Evolutionary conservation across 2,113 vertebrate species (phyloP).

Genomic region (Cyprinodon tularosa): DNA sequence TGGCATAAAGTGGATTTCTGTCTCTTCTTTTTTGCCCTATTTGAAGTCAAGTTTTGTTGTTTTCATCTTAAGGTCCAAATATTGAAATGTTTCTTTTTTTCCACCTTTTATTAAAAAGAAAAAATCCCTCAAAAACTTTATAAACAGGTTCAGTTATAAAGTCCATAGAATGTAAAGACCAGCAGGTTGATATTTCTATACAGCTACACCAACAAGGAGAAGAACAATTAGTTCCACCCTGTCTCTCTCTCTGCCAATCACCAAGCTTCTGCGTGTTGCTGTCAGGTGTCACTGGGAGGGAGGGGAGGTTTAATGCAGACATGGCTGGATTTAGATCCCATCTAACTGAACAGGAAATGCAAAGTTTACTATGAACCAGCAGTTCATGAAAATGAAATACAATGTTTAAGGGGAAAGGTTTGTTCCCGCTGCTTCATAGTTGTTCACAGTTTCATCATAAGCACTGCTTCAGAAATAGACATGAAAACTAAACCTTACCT

Average conservation of each 20-base stretch:
- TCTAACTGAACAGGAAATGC: slow-evolving; percentile 12
- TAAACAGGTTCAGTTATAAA: too few relatives aligned
- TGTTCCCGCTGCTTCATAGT: neutral
- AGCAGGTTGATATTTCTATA: neutral
- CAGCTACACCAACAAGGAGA: slow-evolving; percentile 18
- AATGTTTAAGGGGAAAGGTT: slow-evolving; percentile 26
- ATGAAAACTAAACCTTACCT: neutral
- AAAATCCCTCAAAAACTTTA: too few relatives aligned
- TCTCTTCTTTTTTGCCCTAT: too few relatives aligned
- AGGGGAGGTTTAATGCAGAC: slow-evolving; percentile 22
- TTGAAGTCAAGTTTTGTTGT: too few relatives aligned
- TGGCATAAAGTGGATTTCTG: too few relatives aligned
- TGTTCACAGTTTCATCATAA: neutral
- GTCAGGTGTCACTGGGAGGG: slow-evolving; percentile 22
- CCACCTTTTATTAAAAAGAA: too few relatives aligned
- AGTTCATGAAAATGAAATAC: slow-evolving; percentile 23
- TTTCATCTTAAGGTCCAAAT: too few relatives aligned
- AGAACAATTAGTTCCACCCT: slow-evolving; percentile 38
- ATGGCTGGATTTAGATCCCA: slow-evolving; percentile 17
- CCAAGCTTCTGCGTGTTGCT: slow-evolving; percentile 24
- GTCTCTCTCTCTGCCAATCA: slow-evolving; percentile 43
- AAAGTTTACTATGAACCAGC: neutral
- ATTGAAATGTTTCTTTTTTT: too few relatives aligned
- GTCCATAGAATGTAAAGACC: too few relatives aligned
- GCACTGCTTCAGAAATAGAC: neutral